A percentile compares a stretch with the other conserved stretches of the same genome.
Conservation (phyloP, 2,888 invertebrate species). For the Pseudolycoriella hygida region DNA sequence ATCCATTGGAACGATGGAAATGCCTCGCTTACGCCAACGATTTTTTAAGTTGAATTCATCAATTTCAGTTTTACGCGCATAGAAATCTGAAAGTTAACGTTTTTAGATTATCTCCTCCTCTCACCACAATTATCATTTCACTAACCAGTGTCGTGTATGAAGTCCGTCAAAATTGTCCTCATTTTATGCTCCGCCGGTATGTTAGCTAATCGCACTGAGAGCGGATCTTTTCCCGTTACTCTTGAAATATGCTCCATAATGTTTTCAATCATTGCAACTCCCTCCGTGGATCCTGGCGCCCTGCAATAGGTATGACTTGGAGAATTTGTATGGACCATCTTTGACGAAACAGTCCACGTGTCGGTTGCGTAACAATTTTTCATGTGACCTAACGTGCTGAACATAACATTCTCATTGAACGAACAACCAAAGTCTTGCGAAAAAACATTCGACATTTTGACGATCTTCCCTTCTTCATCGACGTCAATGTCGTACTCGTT, state of each 20-base stretch:
- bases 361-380: slow-evolving; percentile 47
- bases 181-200: slow-evolving; percentile 26
- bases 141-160: slow-evolving; percentile 26
- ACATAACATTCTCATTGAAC: slow-evolving; percentile 30
- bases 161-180: slow-evolving; percentile 31
- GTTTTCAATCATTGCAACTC: slow-evolving; percentile 38
- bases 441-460: slow-evolving; percentile 38
- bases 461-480: slow-evolving; percentile 43
- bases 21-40: slow-evolving; percentile 59
- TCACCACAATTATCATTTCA: too few species aligned
- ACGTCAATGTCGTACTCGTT: slow-evolving; percentile 48
- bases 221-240: slow-evolving; percentile 31
- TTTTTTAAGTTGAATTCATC: slow-evolving; percentile 41
- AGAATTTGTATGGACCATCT: slow-evolving; percentile 39
- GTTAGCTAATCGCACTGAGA: slow-evolving; percentile 38
- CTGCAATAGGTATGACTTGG: slow-evolving; percentile 52
- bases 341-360: slow-evolving; percentile 46
- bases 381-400: slow-evolving; percentile 16
- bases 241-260: slow-evolving; percentile 50
- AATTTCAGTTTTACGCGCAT: slow-evolving; percentile 16
- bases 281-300: slow-evolving; percentile 43
- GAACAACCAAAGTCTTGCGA: slow-evolving; percentile 37
- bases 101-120: too few species aligned
- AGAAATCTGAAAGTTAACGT: background rate
- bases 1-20: slow-evolving; percentile 46